These are phyloP conservation scores for Neotoxoptera formosana DNA, from an alignment of 1,140 invertebrate genomes.

Conservation along the genomic window DNA sequence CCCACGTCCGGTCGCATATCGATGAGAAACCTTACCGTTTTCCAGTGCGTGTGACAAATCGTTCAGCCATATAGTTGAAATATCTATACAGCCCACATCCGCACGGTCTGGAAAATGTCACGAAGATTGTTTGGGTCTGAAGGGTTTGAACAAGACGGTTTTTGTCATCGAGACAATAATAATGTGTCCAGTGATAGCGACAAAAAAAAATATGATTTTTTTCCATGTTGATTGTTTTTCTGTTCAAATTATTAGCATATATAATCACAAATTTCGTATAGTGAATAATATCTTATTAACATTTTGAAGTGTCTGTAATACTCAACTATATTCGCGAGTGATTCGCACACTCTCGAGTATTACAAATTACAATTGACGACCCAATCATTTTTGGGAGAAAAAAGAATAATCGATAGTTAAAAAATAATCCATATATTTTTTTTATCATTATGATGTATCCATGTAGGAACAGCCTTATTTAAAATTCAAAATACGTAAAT, in stretches of 20 bases:
- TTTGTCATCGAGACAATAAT: not conserved
- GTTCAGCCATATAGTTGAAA: not conserved
- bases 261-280: not conserved
- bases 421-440: not conserved
- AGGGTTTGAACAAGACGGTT: not conserved
- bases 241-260: not conserved
- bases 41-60: too few relatives aligned
- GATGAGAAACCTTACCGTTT: too few relatives aligned
- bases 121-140: not conserved
- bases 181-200: not conserved
- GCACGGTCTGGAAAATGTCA: not conserved
- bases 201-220: not conserved
- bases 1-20: too few relatives aligned
- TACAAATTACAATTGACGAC: not conserved
- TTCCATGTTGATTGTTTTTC: not conserved
- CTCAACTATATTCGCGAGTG: not conserved
- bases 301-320: not conserved
- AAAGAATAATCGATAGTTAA: not conserved
- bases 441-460: too few relatives aligned
- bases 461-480: not conserved
- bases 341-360: not conserved
- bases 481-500: too few relatives aligned
- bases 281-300: not conserved
- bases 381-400: not conserved
- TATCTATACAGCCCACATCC: not conserved